phyloP scores from a whole-genome alignment of 2,888 invertebrate species.

The Alsophila aescularia region DNA sequence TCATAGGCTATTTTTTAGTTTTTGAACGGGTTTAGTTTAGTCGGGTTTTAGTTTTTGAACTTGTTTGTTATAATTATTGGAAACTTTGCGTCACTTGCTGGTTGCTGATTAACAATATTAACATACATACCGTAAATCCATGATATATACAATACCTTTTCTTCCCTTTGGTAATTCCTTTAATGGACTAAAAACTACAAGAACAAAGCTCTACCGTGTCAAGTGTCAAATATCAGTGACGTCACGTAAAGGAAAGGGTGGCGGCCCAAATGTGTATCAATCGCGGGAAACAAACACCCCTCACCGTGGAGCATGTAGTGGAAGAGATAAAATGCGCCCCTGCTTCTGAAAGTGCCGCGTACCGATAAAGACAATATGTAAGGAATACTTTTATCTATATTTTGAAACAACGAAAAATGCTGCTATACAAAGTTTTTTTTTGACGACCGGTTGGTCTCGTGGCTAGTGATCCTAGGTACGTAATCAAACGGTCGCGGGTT shows the following conservation, averaged over 20 bases:
- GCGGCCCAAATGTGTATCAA: conserved; percentile 54
- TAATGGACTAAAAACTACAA: background rate
- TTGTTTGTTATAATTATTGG: too few relatives aligned
- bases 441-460: too few relatives aligned
- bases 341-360: conserved; percentile 32
- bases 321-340: conserved; percentile 69
- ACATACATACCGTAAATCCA: too few relatives aligned
- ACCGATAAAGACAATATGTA: conserved; percentile 32
- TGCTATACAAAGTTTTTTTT: too few relatives aligned
- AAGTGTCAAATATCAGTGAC: conserved; percentile 10
- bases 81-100: too few relatives aligned
- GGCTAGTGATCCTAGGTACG: too few relatives aligned
- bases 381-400: conserved; percentile 12
- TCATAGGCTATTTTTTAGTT: too few relatives aligned
- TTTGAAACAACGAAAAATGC: conserved; percentile 4
- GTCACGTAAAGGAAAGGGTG: conserved; percentile 11
- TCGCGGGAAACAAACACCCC: conserved; percentile 64
- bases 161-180: background rate
- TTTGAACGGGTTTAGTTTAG: too few relatives aligned
- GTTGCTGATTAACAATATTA: too few relatives aligned
- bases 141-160: too few relatives aligned
- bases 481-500: too few relatives aligned
- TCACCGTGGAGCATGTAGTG: conserved; percentile 61
- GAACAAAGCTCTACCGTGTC: background rate
- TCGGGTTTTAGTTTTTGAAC: too few relatives aligned